Base-by-base conservation (phyloP, 2,113 vertebrate species). In the Ophthalmolycus amberensis region DNA sequence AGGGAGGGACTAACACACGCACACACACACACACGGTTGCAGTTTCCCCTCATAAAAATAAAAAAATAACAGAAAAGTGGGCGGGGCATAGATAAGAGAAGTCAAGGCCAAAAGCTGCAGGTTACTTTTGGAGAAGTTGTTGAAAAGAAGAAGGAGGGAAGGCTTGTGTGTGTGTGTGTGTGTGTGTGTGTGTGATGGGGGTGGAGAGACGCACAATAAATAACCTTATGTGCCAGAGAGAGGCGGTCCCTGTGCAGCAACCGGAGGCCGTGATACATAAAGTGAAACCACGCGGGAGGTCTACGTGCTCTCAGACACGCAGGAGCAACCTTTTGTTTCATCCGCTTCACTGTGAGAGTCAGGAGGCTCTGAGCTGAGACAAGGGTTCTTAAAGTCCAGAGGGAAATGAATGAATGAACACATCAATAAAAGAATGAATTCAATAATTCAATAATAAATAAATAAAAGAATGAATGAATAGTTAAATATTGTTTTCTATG, bases 31-130 rank as follows among this genome's bases (percentile, higher is more conserved):
- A 48, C 52, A 20, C 40, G 34, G 42, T 25, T 16, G 22, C 52
- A 5, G 8, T 37, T 34, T 62, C 59, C 52, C 54, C 29, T 85
- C 37, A 8, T 85, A 85, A 91, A 85, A 85, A 83, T 22, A 52
- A 22, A 1, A 52, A 52, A 14, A 48, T 46, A 80, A 80, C 14
- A 50, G 18, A 54, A 82, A 79, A 50, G 75, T 80, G 79, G 87
- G 89, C 15, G 62, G 75, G 86, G 69, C 75, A 71, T 20, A 71
- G 84, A 91, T 91, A 93, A 89, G 81, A 56, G 40, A 22, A 69
- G 66, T 75, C 60, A 65, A 68, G 74, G 80, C 22, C 62, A 67
- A 88, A 80, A 68, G 75, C 29, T 44, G 11, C 16, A 74, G 78
- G 82, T 86, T 65, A 75, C 37, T 56, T 15, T 34, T 59, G 52